Evolutionary conservation across 2,888 invertebrate genomes (phyloP).

Genomic region (Adelphocoris suturalis): DNA sequence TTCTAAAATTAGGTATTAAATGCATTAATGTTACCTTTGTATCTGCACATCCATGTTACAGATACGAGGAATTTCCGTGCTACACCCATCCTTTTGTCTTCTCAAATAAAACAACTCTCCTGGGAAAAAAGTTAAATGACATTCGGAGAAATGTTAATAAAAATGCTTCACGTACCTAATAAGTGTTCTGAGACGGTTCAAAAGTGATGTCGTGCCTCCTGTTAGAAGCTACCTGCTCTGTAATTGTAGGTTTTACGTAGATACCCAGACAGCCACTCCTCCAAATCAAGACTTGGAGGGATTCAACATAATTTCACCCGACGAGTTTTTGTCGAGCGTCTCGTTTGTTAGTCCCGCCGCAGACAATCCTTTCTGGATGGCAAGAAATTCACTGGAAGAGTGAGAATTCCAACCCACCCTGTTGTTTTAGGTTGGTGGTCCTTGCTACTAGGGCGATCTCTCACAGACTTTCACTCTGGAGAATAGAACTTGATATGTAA

Average conservation of each 20-base stretch:
- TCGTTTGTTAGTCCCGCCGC: slow-evolving; percentile 3
- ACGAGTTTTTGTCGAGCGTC: slow-evolving; percentile 28
- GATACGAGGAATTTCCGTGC: too few species aligned
- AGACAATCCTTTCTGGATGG: neutral
- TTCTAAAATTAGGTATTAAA: too few species aligned
- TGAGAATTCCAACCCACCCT: neutral
- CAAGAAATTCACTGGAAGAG: neutral
- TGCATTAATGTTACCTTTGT: too few species aligned
- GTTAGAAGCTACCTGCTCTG: neutral
- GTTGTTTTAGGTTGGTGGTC: neutral
- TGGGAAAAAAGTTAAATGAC: too few species aligned
- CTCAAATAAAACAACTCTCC: too few species aligned
- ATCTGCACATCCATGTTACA: too few species aligned
- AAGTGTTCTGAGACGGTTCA: neutral
- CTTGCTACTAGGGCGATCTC: too few species aligned
- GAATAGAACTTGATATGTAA: too few species aligned
- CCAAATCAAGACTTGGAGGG: slow-evolving; percentile 4
- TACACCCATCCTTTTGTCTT: too few species aligned
- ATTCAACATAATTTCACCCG: slow-evolving; percentile 16
- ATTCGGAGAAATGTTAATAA: too few species aligned
- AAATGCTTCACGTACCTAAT: neutral
- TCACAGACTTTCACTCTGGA: too few species aligned
- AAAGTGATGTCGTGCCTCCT: neutral
- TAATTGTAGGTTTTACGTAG: neutral
- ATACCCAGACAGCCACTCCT: neutral